Evolutionary conservation across 2,113 vertebrate species (phyloP), one percentile per base, ranked within the genome.

Genomic region (Neotoma lepida): DNA sequence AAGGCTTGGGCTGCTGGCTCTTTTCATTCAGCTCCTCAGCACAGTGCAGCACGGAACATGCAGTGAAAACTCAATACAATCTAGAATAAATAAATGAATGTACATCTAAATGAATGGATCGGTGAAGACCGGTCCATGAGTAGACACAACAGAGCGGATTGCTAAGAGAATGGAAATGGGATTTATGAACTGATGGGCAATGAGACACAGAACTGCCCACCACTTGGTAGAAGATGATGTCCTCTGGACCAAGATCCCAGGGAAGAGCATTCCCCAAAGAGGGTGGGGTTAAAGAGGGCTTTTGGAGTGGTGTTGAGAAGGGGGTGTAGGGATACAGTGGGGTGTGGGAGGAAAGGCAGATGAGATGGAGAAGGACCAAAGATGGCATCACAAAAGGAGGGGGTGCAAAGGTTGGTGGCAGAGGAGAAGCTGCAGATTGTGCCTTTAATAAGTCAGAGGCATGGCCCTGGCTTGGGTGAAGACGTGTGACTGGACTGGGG

Each of bases 1-100:
- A 54, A 35, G 63, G 61, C 56, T 35, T 4, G 33, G 78, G 49
- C 22, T 41, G 2, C 28, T n/a, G 46, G 44, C 49, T 24, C 10
- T 44, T 49, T 66, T 22, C 0, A 41, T 28, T 51, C 9, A 1
- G 66, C 0, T 39, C 58, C 41, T n/a, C 35, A 1, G 41, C 6
- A 33, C 30, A 15, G 70, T 0, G 12, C 18, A 0, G 26, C 0
- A 9, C 63, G 2, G 0, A 0, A 26, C 39, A 58, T n/a, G 0
- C 2, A 4, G 41, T 6, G 41, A 44, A 70, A 77, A 15, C 26
- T 44, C 30, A 0, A 15, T 2, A 2, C 1, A 2, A 39, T 44
- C 58, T 56, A 22, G 13, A 26, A 56, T 73, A 68, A 71, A 1
- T 4, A 58, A 71, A 22, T 7, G 41, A 84, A 58, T 6, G 51